Base-by-base conservation (phyloP, 1,140 invertebrate genomes). In the Drosophila sp. region DNA sequence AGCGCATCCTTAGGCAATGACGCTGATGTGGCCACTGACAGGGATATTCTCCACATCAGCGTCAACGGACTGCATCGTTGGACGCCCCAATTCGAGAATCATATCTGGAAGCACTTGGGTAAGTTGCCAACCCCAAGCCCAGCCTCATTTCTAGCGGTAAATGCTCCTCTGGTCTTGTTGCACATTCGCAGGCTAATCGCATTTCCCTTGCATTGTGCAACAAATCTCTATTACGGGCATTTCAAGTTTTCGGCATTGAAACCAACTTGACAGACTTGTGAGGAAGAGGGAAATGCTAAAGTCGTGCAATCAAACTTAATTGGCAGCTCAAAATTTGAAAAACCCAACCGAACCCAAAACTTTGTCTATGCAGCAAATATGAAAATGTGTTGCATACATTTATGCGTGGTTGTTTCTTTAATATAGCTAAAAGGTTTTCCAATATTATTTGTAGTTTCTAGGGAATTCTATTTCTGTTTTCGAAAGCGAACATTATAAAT, bases 81-180 rank as follows among this genome's bases (percentile, higher is more conserved):
- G 90, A 90, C 80, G 27, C 76, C 89, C 48, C 83, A 91, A 70
- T 91, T 91, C 57, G 90, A 91, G 62, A 84, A 86, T 80, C 86
- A 89, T 72, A 91, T 91, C 51, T 91, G 90, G 90, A 91, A 91
- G 74, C 89, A 91, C 79, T 91, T 91, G 70, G 90, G 90, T 91
- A 82, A 80, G 90, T 61, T 9, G 11, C 7, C n/a, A 16, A 0
- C 9, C 6, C 29, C 13, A 3, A 36, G 14, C n/a, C 13, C 21
- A 4, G 36, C 27, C 3, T 38, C 27, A 29, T 29, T 29, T 6
- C 27, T 0, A 7, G 7, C 27, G 27, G 27, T 29, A 29, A 29
- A 5, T 29, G 27, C 27, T 5, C 1, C 27, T 29, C 16, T 50
- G 56, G 27, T 48, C 43, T 14, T 41, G 21, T 13, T 5, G 18